Evolutionary conservation across 2,888 invertebrate species (phyloP).

Genomic region (Oligia latruncula): DNA sequence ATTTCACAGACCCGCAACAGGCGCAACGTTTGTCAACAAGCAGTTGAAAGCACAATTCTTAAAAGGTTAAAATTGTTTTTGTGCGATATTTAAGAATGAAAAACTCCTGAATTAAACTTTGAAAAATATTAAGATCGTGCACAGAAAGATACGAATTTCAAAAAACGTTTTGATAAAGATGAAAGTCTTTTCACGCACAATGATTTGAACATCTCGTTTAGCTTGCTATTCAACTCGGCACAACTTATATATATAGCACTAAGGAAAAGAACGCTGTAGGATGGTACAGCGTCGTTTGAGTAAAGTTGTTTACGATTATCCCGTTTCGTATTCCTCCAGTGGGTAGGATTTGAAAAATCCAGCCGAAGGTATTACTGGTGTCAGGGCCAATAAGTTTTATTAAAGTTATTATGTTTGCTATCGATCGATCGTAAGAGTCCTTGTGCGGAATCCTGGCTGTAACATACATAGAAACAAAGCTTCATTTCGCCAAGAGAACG

Average conservation of each 20-base stretch:
- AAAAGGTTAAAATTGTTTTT: slow-evolving; percentile 8
- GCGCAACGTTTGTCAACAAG: neutral
- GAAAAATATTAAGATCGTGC: neutral
- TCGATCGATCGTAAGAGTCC: neutral
- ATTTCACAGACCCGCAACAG: slow-evolving; percentile 22
- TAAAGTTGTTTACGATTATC: slow-evolving; percentile 15
- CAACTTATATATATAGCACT: neutral
- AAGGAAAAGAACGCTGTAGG: neutral
- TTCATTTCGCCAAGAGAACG: neutral
- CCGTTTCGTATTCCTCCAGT: slow-evolving; percentile 1
- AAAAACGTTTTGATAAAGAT: slow-evolving; percentile 3
- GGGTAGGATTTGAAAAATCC: neutral
- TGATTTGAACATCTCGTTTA: slow-evolving; percentile 19
- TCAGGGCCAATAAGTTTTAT: no score
- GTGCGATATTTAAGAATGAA: neutral
- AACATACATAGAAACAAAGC: neutral
- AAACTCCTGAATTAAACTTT: neutral
- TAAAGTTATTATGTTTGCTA: neutral
- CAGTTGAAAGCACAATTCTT: neutral
- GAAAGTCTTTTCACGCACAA: slow-evolving; percentile 11
- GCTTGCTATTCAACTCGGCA: slow-evolving; percentile 24
- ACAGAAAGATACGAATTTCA: neutral
- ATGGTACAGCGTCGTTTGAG: neutral
- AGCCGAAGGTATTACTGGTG: neutral
- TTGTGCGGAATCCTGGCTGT: neutral